Base-by-base conservation (phyloP, 2,888 invertebrate genomes). In the Campaea margaritaria region DNA sequence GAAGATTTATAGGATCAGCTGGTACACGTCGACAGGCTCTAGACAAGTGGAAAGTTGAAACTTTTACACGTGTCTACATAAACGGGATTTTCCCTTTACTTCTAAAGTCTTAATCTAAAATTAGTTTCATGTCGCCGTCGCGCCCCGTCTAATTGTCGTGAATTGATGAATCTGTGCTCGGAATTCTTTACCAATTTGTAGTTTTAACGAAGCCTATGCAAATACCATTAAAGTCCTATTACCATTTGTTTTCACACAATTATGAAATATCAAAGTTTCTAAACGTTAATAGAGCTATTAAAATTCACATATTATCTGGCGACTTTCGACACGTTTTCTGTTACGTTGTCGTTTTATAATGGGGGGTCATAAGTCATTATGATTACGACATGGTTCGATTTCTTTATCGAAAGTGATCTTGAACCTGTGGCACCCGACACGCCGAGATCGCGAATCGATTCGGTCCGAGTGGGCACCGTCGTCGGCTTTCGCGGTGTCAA, bases 341-440 rank as follows among this genome's bases (percentile, higher is more conserved):
- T 82, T 79, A 75, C 75, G 73, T 76, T 70, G 70, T 64, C 27
- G 65, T 76, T 74, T 74, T 72, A 74, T 76, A 72, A 76, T 64
- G 65, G 74, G 74, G 83, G 87, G 87, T 85, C 85, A 70, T 78
- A 76, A 65, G 85, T 82, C 53, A 45, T 43, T 21, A 43, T 28
- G 58, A 54, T 59, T 82, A 83, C 73, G 76, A 82, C 79, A 82
- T 56, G 69, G 66, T 68, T 65, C 77, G 83, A 78, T 86, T 84
- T 83, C 79, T 81, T 80, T 75, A 78, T 78, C 79, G 86, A 88
- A 86, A 87, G 86, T 86, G 86, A 75, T 85, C 87, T 85, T 89
- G 89, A 86, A 86, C 82, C 82, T 81, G 78, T 41, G 38, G 70
- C 68, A 64, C 65, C 55, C 68, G 69, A 64, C 71, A 72, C 47